A percentile compares a stretch with the other conserved stretches of the same genome.
These are phyloP conservation scores for Varanus salvator DNA, from an alignment of 2,113 vertebrate species.

Conservation along the genomic window DNA sequence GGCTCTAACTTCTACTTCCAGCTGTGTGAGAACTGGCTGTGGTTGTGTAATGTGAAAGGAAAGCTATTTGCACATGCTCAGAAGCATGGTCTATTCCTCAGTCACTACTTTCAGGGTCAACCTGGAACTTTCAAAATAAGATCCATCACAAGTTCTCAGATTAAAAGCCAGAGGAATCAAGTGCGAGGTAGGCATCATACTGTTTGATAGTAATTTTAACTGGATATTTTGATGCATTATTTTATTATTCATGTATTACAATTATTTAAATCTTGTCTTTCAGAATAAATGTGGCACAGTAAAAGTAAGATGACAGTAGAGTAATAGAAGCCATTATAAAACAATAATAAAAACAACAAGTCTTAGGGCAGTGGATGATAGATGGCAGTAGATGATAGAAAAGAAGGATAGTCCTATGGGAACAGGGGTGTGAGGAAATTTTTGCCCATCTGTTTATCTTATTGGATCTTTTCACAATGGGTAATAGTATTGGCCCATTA, in stretches of 20 bases:
- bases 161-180: neutral
- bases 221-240: neutral
- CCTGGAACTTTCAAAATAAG: neutral
- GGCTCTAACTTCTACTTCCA: neutral
- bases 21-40: neutral
- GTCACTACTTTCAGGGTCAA: neutral
- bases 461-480: no score
- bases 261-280: no score
- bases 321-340: no score
- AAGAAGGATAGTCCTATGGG: no score
- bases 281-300: no score
- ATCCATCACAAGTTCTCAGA: neutral
- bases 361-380: no score
- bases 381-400: no score
- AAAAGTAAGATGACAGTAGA: no score
- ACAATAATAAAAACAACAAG: no score
- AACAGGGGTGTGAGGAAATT: neutral
- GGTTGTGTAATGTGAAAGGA: neutral
- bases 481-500: no score
- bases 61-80: neutral
- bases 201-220: neutral
- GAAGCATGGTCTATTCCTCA: neutral
- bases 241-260: neutral
- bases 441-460: neutral
- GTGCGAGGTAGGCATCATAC: neutral